These are phyloP conservation scores for Apotomis capreana DNA, from an alignment of 2,888 invertebrate species.

Conservation along the genomic window DNA sequence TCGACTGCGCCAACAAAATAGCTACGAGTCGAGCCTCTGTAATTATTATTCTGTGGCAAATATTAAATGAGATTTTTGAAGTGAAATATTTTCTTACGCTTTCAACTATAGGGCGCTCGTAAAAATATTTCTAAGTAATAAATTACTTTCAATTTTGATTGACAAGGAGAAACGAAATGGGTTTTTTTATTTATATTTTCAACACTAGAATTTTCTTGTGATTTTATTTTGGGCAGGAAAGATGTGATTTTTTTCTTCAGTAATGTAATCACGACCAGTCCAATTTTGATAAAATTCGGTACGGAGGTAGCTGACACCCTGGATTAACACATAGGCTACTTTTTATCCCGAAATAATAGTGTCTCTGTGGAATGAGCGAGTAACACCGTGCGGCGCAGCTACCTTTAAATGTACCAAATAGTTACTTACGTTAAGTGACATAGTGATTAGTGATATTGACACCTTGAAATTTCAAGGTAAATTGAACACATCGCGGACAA, in stretches of 20 bases:
- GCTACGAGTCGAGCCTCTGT: constrained; percentile 12
- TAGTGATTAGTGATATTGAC: too few species aligned
- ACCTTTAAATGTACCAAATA: too few species aligned
- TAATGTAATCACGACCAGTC: too few species aligned
- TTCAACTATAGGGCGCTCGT: neutral
- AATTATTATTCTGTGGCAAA: constrained; percentile 2
- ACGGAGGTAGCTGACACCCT: too few species aligned
- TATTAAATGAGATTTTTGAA: constrained; percentile 13
- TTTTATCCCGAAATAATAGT: too few species aligned
- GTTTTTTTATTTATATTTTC: neutral
- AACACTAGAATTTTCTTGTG: neutral
- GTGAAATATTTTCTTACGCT: neutral
- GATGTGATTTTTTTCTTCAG: neutral
- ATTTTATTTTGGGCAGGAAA: neutral
- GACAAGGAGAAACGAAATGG: neutral
- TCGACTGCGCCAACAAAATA: constrained; percentile 1
- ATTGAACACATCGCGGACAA: too few species aligned
- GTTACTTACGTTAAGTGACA: too few species aligned
- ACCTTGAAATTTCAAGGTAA: too few species aligned
- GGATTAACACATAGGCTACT: too few species aligned
- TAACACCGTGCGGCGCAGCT: too few species aligned
- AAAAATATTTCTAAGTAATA: neutral
- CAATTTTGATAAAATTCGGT: too few species aligned
- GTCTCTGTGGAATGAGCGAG: too few species aligned
- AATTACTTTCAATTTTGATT: neutral